Base-by-base conservation (phyloP, 2,113 vertebrate genomes). In the Philantomba maxwellii region DNA sequence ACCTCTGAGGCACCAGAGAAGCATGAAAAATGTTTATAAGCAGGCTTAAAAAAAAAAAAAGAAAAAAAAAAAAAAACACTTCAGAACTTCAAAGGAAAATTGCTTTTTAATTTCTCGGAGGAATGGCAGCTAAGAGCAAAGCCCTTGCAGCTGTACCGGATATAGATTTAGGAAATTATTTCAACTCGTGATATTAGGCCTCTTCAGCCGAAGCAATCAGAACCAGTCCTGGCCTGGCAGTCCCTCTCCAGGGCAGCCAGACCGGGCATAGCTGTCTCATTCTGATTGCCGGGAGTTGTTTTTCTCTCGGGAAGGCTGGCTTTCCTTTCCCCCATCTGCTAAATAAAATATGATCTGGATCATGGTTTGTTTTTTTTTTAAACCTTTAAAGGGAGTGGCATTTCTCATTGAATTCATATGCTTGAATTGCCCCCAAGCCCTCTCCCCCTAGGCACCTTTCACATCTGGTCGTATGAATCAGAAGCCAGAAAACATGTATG, bases 11-110 rank as follows among this genome's bases (percentile, higher is more conserved):
- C n/a, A n/a, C n/a, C n/a, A n/a, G n/a, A n/a, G n/a, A n/a, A n/a
- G n/a, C n/a, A n/a, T n/a, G n/a, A n/a, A n/a, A n/a, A n/a, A n/a
- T n/a, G n/a, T n/a, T n/a, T n/a, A n/a, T n/a, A n/a, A n/a, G n/a
- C n/a, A n/a, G n/a, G n/a, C n/a, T n/a, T n/a, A n/a, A 92, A 66
- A 70, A 19, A 55, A 80, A 19, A 49, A 89, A 83, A 17, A 25
- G 13, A 77, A 17, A 25, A n/a, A 12, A 64, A 90, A 15, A 28
- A 17, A 25, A n/a, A 11, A n/a, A 3, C 12, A 21, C 3, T 39
- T 13, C 75, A 43, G 39, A 70, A 77, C 94, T 95, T 97, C 97
- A 97, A 95, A 97, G 49, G 90, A 78, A 96, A 86, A 58, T 49
- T 15, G 66, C 36, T 91, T 97, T 97, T 90, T 66, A 55, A 95